Evolutionary conservation across 2,888 invertebrate genomes (phyloP).

Genomic region (Taphrorychus bicolor): DNA sequence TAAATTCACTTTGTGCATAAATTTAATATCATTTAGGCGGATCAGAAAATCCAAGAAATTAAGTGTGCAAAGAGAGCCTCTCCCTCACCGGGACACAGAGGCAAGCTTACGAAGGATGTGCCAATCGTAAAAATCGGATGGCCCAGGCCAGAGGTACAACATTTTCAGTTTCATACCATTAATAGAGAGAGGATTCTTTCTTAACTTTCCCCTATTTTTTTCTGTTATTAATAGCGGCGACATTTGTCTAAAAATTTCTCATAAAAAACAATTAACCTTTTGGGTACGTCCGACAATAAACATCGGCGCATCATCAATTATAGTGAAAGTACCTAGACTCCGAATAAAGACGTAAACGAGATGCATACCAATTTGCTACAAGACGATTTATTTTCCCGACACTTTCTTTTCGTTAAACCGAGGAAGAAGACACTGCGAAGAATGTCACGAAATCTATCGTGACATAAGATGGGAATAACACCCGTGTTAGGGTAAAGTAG

Average conservation of each 20-base stretch:
- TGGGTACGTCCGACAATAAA: neutral
- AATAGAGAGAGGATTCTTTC: too few species aligned
- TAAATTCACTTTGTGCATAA: too few species aligned
- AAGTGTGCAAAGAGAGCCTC: too few species aligned
- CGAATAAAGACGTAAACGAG: neutral
- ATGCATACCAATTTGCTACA: constrained; percentile 1
- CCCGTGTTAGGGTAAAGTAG: neutral
- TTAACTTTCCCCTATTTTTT: neutral
- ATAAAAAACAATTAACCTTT: neutral
- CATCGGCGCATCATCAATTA: neutral
- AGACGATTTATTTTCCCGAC: neutral
- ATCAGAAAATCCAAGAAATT: too few species aligned
- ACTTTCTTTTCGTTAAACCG: constrained; percentile 17
- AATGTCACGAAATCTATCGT: constrained; percentile 10
- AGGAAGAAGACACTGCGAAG: constrained; percentile 12
- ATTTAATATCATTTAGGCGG: too few species aligned
- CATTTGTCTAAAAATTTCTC: neutral
- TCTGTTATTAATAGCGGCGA: neutral
- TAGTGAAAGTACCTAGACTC: constrained; percentile 1
- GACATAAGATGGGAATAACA: constrained; percentile 5
- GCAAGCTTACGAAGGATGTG: too few species aligned
- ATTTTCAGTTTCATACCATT: too few species aligned
- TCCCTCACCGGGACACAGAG: too few species aligned
- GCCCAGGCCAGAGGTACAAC: too few species aligned
- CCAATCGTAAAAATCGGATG: too few species aligned